Evolutionary conservation across 2,888 invertebrate genomes (phyloP), one percentile per base, ranked within the genome.

Genomic region (Drosophila testacea): DNA sequence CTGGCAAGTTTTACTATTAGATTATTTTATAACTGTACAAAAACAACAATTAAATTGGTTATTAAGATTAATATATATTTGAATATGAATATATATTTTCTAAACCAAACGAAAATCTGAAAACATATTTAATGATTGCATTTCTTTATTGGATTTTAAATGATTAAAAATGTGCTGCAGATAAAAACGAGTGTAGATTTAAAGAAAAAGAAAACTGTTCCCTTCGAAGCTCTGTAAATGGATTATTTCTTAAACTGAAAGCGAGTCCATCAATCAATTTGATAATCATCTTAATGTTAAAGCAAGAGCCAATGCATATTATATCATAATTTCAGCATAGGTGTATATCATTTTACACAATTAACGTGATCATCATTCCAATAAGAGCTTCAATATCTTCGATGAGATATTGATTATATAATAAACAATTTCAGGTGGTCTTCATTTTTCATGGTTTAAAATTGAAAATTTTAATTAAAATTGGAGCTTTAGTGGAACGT

Each of bases 381-480:
- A 52, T 44, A 48, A 28, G 50, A 55, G 70, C 46, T 38, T 46
- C 38, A 55, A 38, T 44, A 41, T 30, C 22, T 38, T 36, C 50
- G 41, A 61, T 60, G 34, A 56, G 70, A 54, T 64, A 63, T 76
- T 66, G 60, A 83, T 64, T 80, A 57, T 59, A 77, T 66, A 81
- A 69, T 69, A 54, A 52, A 32, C 61, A 22, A 54, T 60, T 68
- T 62, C 28, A 59, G 62, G 62, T 75, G 69, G 75, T 63, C 57
- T 39, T 46, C 68, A 69, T 73, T 47, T 55, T 41, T 50, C 39
- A 47, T 50, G 57, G 36, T 47, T 62, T 13, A 39, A 63, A 62
- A 55, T 56, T 44, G 55, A 44, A 44, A 56, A 44, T 34, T 56
- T 22, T 22, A 22, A 56, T 44, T 56, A 36, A 44, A 56, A 36